Base-by-base conservation (phyloP, 2,888 invertebrate species). In the Siphonodentalium dalli region DNA sequence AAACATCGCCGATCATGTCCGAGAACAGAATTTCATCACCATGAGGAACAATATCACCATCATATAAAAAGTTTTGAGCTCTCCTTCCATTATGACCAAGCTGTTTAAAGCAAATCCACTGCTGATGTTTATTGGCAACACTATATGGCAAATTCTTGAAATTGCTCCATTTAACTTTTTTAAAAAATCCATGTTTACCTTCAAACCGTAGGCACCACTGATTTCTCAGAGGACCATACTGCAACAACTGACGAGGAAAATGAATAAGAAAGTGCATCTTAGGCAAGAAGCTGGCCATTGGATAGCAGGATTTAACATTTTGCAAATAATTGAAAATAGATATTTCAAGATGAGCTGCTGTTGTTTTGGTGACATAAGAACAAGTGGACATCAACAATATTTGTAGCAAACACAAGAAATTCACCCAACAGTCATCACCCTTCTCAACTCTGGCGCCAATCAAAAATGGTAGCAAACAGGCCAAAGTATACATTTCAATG, bases 131-230 rank as follows among this genome's bases (percentile, higher is more conserved):
- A 3, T 33, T 37, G 20, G 52, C 46, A 18, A 56, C 15, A 13
- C 54, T 41, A 15, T 45, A 26, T 7, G 52, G 35, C 9, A 60
- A 8, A 45, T 56, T 62, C 26, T 59, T 63, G 43, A 63, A 65
- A 40, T 48, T 51, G 15, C 31, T 47, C 48, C 41, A 49, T 28
- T 56, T 55, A 13, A 37, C 37, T 5, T 28, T 28, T 38, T 60
- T 66, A 37, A 65, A 60, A 20, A 58, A 53, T 8, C 40, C 48
- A 54, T 65, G 48, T 33, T 65, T 65, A 8, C 55, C 61, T 47
- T 65, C 65, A 50, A 61, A 61, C 9, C 61, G 47, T 45, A 59
- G 54, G 31, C 59, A 59, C 57, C 59, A 63, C 13, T 65, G 64
- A 37, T 52, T 52, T 28, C 64, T 33, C 33, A 51, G 28, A 15